phyloP scores from a whole-genome alignment of 1,140 invertebrate species.

The Monochamus saltuarius region DNA sequence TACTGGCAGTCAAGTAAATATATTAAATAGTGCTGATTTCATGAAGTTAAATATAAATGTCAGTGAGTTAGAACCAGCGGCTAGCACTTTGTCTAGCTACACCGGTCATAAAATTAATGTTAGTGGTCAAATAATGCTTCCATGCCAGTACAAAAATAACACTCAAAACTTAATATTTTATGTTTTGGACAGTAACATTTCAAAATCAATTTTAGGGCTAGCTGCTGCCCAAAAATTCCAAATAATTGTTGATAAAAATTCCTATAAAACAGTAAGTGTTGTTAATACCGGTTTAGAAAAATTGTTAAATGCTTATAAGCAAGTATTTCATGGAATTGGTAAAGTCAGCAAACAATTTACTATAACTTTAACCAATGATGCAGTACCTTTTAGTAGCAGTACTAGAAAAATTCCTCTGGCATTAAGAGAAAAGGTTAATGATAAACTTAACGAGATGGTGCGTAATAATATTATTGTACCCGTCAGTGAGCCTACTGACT shows the following conservation, averaged over 20 bases:
- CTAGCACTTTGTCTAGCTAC: background rate
- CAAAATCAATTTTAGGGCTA: background rate
- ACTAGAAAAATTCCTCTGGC: constrained; percentile 11
- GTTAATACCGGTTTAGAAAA: background rate
- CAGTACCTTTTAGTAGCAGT: constrained; percentile 3
- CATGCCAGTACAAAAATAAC: background rate
- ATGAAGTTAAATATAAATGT: background rate
- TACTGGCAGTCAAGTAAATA: constrained; percentile 1
- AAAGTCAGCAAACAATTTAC: constrained; percentile 4
- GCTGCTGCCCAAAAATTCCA: background rate
- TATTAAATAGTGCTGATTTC: background rate
- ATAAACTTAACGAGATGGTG: constrained; percentile 19
- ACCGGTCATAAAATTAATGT: constrained; percentile 9
- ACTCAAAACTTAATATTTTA: background rate
- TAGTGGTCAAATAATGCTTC: background rate
- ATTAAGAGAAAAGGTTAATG: constrained; percentile 12
- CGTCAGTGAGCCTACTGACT: constrained; percentile 8
- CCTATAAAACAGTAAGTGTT: constrained; percentile 1
- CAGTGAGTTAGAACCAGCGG: background rate
- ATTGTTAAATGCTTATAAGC: background rate
- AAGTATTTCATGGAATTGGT: background rate
- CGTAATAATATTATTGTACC: constrained; percentile 10
- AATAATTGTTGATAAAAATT: background rate
- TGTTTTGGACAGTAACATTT: background rate
- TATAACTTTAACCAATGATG: constrained; percentile 9